These are phyloP conservation scores for Cryptomyrus ogoouensis DNA, from an alignment of 2,113 vertebrate species.

Conservation along the genomic window DNA sequence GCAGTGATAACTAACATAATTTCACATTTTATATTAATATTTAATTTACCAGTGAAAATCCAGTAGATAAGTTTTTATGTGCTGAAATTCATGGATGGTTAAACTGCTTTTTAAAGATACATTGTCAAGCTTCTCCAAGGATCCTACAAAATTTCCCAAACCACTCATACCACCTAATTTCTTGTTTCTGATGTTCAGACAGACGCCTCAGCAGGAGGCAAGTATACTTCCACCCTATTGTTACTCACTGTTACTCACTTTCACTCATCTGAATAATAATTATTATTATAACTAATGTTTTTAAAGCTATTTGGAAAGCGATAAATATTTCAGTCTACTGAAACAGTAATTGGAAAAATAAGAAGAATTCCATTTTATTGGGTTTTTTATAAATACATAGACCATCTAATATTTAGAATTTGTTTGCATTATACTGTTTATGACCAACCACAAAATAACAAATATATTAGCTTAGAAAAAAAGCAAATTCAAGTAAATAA, in stretches of 20 bases:
- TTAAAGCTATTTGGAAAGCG: background rate
- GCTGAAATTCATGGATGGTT: background rate
- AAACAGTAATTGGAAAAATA: conserved; percentile 48
- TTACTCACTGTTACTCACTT: background rate
- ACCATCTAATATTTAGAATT: conserved; percentile 60
- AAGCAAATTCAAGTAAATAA: conserved; percentile 46
- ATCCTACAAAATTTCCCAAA: background rate
- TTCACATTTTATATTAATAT: background rate
- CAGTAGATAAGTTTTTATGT: background rate
- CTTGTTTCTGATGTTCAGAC: background rate
- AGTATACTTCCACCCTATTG: background rate
- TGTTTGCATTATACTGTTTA: conserved; percentile 49
- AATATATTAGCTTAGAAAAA: conserved; percentile 50
- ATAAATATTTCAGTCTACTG: background rate
- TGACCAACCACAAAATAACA: conserved; percentile 55
- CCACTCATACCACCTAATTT: background rate
- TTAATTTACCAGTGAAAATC: background rate
- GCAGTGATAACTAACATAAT: background rate
- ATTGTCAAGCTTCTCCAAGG: background rate
- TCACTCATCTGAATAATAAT: background rate
- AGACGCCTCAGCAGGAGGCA: background rate
- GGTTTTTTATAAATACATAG: conserved; percentile 59
- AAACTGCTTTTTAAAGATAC: background rate
- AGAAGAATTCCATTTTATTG: conserved; percentile 54
- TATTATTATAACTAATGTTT: background rate